A percentile compares a stretch with the other conserved stretches of the same genome.
Conservation (phyloP, 1,140 invertebrate species). For the Lasaia peninsularis region DNA sequence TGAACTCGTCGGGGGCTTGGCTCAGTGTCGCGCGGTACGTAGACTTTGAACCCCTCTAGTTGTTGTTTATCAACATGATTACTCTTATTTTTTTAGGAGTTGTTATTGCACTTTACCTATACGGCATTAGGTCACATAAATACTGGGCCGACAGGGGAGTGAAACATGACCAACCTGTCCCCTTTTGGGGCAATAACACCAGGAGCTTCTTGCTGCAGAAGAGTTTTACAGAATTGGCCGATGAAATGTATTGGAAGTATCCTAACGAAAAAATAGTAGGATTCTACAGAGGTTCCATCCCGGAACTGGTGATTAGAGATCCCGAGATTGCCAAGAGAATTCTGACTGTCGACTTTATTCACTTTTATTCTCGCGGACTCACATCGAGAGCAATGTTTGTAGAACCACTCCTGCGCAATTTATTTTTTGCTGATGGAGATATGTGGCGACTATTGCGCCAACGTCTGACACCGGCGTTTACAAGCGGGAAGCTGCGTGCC, state of each 20-base stretch:
- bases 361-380: constrained; percentile 60
- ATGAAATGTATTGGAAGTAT: constrained; percentile 41
- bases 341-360: constrained; percentile 77
- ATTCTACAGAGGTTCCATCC: constrained; percentile 38
- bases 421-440: constrained; percentile 48
- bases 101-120: constrained; percentile 29
- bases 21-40: too few species aligned
- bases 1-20: too few species aligned
- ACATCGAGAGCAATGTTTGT: constrained; percentile 34
- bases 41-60: too few species aligned
- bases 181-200: constrained; percentile 51
- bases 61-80: too few species aligned
- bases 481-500: constrained; percentile 27
- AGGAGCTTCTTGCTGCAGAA: constrained; percentile 29
- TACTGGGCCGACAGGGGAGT: constrained; percentile 71
- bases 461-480: too few species aligned
- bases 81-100: too few species aligned
- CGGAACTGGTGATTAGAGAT: constrained; percentile 76
- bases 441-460: constrained; percentile 71
- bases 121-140: constrained; percentile 36
- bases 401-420: constrained; percentile 46
- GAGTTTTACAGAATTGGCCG: constrained; percentile 32
- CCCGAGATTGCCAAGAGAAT: constrained; percentile 77
- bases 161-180: constrained; percentile 46
- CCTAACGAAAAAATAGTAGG: constrained; percentile 40